Evolutionary conservation across 2,113 vertebrate species (phyloP).

Genomic region (Amblyornis subalaris): DNA sequence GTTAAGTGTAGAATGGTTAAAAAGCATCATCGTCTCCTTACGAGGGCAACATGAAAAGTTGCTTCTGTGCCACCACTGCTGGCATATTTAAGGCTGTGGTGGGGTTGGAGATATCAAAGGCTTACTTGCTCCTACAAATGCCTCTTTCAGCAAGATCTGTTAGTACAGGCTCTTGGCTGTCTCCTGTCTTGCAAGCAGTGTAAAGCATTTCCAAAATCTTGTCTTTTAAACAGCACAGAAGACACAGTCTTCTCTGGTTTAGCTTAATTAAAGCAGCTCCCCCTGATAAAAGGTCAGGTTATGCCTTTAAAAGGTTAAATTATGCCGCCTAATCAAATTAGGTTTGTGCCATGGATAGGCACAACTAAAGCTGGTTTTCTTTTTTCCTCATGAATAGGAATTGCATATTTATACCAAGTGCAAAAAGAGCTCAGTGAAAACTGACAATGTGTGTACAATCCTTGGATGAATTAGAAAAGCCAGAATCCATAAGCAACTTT

Average conservation of each 20-base stretch:
- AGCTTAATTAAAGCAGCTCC: not conserved
- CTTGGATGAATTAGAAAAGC: slow-evolving; percentile 47
- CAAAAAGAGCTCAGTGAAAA: not conserved
- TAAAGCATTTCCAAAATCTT: not conserved
- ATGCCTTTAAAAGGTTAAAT: not conserved
- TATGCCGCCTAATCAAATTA: not conserved
- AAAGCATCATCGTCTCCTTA: not conserved
- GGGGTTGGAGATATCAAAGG: not conserved
- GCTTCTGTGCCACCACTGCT: not conserved
- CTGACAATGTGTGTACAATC: not conserved
- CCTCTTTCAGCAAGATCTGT: not conserved
- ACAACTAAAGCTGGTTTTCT: not conserved
- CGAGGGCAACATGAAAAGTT: not conserved
- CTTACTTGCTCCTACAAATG: not conserved
- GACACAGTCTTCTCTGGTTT: not conserved
- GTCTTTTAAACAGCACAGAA: not conserved
- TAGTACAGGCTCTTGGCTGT: not conserved
- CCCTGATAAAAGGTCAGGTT: not conserved
- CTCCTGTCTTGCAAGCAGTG: not conserved
- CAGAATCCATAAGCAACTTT: not conserved
- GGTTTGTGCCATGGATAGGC: not conserved
- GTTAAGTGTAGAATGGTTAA: not conserved
- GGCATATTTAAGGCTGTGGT: not conserved
- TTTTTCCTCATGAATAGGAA: not conserved
- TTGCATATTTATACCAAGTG: not conserved